Base-by-base conservation (phyloP, 1,140 invertebrate genomes). In the Dreissena polymorpha region DNA sequence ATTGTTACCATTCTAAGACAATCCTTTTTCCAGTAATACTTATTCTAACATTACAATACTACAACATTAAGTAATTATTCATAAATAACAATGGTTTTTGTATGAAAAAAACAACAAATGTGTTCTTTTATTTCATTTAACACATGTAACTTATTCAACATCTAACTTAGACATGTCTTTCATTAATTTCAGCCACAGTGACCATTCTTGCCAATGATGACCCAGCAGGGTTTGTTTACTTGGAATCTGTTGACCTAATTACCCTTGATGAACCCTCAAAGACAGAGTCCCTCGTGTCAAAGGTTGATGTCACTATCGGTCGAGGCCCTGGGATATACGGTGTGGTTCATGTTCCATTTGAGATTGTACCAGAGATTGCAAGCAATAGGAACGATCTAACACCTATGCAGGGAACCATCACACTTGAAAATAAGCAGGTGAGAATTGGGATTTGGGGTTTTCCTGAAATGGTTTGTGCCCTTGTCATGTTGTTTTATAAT, bases 191-290 rank as follows among this genome's bases (percentile, higher is more conserved):
- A 92, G 91, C 92, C 27, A 86, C 85, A 55, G 84, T 92, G 7
- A 91, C 90, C 50, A 92, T 92, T 55, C 69, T 90, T 12, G 86
- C 89, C 10, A 92, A 89, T 87, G 92, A 92, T 81, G 88, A 82
- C 14, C 74, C 91, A n/a, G 88, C 89, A 75, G 92, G 92, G 10
- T 53, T 85, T 0, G 86, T 92, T n/a, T 86, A 63, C 25, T 91
- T 92, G 84, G 87, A 88, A 49, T 60, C 70, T 13, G 81, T 79
- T 49, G 75, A 60, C 7, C 64, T 68, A 27, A 49, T 92, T 14
- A 86, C 71, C 21, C 70, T 92, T 10, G 65, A 84, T 13, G 91
- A 92, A 53, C 84, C 89, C 55, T 72, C 53, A 64, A 79, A 67
- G 14, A 72, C 67, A 23, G 85, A 86, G 18, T 29, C 79, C 18